Conservation (phyloP, 2,113 vertebrate species). For the Eubucco bourcierii region DNA sequence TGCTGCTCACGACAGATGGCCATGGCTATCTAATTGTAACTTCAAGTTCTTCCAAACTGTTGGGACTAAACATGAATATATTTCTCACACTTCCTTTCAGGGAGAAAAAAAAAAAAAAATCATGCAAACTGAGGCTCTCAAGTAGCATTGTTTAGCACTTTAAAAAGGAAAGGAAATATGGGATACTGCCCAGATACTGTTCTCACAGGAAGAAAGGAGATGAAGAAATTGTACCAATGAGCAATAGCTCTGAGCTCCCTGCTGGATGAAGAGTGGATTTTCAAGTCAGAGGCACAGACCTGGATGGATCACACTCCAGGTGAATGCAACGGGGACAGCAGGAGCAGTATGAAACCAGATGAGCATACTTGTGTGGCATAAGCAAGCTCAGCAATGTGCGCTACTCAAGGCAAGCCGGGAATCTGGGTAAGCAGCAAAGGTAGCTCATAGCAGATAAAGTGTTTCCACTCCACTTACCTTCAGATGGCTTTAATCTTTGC, state of each 20-base stretch:
- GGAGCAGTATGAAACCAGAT: neutral
- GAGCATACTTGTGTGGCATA: neutral
- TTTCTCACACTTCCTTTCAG: conserved; percentile 59
- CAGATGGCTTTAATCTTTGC: neutral
- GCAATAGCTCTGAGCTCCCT: neutral
- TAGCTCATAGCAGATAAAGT: neutral
- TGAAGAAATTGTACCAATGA: neutral
- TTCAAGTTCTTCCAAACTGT: conserved; percentile 81
- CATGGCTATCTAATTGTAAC: conserved; percentile 73
- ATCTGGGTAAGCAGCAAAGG: neutral
- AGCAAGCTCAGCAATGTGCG: accelerated
- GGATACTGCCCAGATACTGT: neutral
- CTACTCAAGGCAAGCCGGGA: neutral
- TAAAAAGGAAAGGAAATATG: neutral
- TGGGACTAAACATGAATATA: conserved; percentile 86
- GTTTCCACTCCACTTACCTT: neutral
- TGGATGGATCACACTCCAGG: neutral
- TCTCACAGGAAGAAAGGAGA: neutral
- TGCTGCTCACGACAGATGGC: conserved; percentile 79
- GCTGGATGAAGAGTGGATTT: neutral
- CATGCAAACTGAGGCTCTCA: conserved; percentile 28
- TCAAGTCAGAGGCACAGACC: neutral
- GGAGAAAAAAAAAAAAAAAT: neutral
- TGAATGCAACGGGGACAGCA: neutral
- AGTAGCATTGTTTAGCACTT: conserved; percentile 31